Conservation (phyloP, 2,113 vertebrate species). For the Narcine bancroftii region DNA sequence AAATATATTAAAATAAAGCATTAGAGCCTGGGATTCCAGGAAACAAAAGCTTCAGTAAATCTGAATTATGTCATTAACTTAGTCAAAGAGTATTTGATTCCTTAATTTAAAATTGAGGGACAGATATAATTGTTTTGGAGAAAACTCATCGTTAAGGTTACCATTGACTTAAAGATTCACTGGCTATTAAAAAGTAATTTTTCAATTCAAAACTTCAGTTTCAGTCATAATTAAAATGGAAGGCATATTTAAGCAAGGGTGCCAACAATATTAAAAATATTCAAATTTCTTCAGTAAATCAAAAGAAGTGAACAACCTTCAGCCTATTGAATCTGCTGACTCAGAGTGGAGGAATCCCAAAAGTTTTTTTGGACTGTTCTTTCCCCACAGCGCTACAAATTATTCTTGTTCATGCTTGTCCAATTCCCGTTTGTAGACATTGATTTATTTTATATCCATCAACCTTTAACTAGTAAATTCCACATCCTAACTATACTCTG, state of each 20-base stretch:
- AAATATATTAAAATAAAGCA: not conserved
- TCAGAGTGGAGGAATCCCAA: no score
- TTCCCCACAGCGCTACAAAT: no score
- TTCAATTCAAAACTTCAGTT: not conserved
- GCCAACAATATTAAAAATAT: not conserved
- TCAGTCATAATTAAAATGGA: not conserved
- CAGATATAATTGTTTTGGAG: not conserved
- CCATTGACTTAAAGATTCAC: not conserved
- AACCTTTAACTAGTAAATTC: no score
- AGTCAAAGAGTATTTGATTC: conserved; percentile 3
- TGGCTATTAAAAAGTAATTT: not conserved
- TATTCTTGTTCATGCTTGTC: no score
- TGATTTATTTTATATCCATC: no score
- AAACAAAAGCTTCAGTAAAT: not conserved
- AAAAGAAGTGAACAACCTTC: no score
- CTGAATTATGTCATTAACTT: not conserved
- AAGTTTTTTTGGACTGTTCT: no score
- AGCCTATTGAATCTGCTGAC: no score
- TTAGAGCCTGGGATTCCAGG: not conserved
- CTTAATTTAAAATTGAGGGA: not conserved
- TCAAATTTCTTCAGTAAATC: not conserved
- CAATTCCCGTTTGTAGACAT: no score
- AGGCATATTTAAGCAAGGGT: not conserved
- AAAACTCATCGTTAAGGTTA: not conserved
- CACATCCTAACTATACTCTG: no score